Conservation (phyloP, 2,888 invertebrate genomes). For the Drosophila flavopinicola region DNA sequence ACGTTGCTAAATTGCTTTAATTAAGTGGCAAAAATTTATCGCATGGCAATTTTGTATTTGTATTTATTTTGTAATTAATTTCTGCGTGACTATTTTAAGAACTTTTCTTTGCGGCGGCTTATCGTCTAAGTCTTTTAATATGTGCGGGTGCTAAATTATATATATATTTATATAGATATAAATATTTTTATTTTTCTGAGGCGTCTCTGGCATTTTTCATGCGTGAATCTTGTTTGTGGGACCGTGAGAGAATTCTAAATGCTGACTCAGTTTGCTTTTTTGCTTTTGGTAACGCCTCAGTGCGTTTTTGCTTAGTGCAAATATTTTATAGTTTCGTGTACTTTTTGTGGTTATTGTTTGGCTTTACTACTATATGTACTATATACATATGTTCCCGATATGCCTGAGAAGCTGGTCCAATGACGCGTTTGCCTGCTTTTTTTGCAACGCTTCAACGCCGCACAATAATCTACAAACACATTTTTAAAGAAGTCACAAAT, state of each 20-base stretch:
- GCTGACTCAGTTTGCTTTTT: too few species aligned
- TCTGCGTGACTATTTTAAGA: conserved; percentile 21
- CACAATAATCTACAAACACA: conserved; percentile 32
- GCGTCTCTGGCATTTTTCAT: conserved; percentile 50
- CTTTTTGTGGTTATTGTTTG: not conserved
- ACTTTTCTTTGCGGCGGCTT: conserved; percentile 22
- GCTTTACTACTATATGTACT: not conserved
- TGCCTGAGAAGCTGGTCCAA: conserved; percentile 45
- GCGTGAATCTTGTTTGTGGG: conserved; percentile 54
- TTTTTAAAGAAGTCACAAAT: not conserved
- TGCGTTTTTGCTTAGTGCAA: conserved; percentile 47
- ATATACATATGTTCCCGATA: conserved; percentile 16
- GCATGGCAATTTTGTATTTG: conserved; percentile 30
- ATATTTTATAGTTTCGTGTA: conserved; percentile 28
- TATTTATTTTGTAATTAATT: conserved; percentile 26
- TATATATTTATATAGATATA: not conserved
- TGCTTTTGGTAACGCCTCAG: conserved; percentile 39
- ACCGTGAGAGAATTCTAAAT: conserved; percentile 47
- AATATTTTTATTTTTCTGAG: conserved; percentile 15
- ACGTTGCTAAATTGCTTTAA: conserved; percentile 48
- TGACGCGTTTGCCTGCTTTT: conserved; percentile 50
- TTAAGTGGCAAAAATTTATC: conserved; percentile 67
- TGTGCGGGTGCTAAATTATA: conserved; percentile 2
- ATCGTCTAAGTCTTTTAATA: conserved; percentile 11
- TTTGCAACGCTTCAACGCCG: conserved; percentile 50